Base-by-base conservation (phyloP, 2,113 vertebrate species). In the Zosterops lateralis region DNA sequence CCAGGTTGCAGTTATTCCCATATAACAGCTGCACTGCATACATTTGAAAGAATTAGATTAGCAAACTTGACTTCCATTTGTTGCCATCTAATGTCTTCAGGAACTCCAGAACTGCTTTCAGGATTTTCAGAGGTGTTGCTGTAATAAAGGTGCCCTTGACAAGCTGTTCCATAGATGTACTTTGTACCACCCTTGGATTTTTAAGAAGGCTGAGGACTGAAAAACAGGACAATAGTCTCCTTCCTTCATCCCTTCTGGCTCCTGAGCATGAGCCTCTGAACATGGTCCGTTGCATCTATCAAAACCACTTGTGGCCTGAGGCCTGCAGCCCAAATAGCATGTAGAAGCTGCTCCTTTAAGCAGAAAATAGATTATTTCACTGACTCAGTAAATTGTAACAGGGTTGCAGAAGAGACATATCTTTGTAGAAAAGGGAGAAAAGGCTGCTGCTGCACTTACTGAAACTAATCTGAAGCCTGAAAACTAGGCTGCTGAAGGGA, bases 21-120 rank as follows among this genome's bases (percentile, higher is more conserved):
- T 0, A 1, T 50, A 86, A 71, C 6, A 77, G 47, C 22, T n/a
- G 14, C 1, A 3, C 57, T 8, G 38, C 0, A 0, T 9, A 48
- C 42, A 21, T 45, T 44, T 79, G 13, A 90, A 85, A 42, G 25
- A 57, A 32, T 61, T 26, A 48, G 44, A 48, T 2, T 2, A 40
- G 45, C 28, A 82, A 83, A 78, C 12, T 21, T 42, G 57, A 38
- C 54, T 61, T 75, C 34, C 11, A 47, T 34, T 61, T 72, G 20
- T 42, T 82, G 62, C 9, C 10, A 57, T 32, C 14, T 76, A 40
- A 45, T 62, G 18, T 31, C 42, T 79, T 70, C 22, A 82, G 24
- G 40, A 64, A 47, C 14, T 77, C 71, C 38, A 88, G 44, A 61
- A 34, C 16, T 25, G 31, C 31, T 45, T 70, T 70, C 20, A 79